Evolutionary conservation across 2,797 vertebrate species (phyloP), one percentile per base, ranked within the genome.

Genomic region (Gobionotothen gibberifrons): DNA sequence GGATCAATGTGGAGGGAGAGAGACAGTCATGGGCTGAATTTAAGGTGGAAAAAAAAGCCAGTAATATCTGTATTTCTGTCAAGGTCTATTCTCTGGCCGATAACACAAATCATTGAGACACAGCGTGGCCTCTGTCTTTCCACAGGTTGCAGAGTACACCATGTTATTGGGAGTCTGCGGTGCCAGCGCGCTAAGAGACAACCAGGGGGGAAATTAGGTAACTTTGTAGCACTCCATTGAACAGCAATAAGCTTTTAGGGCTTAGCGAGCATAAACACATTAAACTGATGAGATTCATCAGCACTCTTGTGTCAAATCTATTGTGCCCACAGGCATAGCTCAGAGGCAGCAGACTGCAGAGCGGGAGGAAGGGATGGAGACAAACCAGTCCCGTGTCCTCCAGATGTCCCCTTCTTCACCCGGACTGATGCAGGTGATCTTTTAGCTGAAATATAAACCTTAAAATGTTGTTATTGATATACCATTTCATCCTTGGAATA

Each of bases 251-350:
- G 93, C 90, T 93, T 94, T 93, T 78, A 87, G 88, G 90, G 90
- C 90, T 93, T 93, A 94, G 93, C 83, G 62, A 90, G 91, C 93
- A 94, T 94, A 93, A 95, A 93, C 94, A 94, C 89, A 94, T 94
- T 95, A 93, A 92, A 92, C 84, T 93, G 92, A 94, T 92, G 92
- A 94, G 93, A 95, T 95, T 94, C 92, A 94, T 94, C 93, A 93
- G 92, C 93, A 93, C 91, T 94, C 91, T 92, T 90, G 90, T 93
- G 93, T 93, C 92, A 94, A 93, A 94, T 94, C 92, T 92, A 85
- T 91, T 86, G 78, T 86, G 90, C 84, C 89, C 91, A 90, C 88
- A 85, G 87, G 90, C 90, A 76, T 82, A 89, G 90, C 88, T 86
- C 85, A 88, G 82, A 84, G 14, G 67, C 85, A 72, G 82, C 72